Evolutionary conservation across 2,888 invertebrate species (phyloP), one percentile per base, ranked within the genome.

Genomic region (Microplitis manilae): DNA sequence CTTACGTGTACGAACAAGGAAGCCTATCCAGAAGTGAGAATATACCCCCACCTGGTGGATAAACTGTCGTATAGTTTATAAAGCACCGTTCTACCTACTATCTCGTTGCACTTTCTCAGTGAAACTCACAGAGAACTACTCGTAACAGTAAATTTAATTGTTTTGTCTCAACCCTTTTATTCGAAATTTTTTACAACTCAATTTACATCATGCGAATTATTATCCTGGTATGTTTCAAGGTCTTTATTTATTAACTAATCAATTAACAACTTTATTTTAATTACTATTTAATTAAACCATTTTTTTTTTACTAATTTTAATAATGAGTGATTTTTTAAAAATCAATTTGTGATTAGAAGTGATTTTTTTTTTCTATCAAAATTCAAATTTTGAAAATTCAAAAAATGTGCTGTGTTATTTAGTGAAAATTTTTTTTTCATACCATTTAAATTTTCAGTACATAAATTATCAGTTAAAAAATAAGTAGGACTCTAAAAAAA

Each of bases 21-120:
- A 62, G 62, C 20, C 62, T 62, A 62, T 62, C 20, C 62, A 17
- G 17, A 7, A 62, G 20, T 17, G 62, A 62, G 20, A 62, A 62
- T 15, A 15, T 15, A 7, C 15, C 64, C 71, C 59, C 69, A 76
- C 69, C 76, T 64, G 70, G 50, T 61, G 68, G 61, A 69, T 62
- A 73, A 71, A 73, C 73, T 76, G 74, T 71, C 78, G 72, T 86
- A 84, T 88, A 89, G 86, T 89, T 90, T 90, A 90, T 90, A 90
- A 90, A 90, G 89, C 88, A 88, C 85, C 86, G 88, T 83, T 83
- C 83, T 80, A 77, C 82, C 82, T 85, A 87, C 87, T 87, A 88
- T 85, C 88, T 86, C 81, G 83, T 86, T 90, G 87, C 90, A 90
- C 88, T 90, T 89, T 86, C 89, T 86, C 86, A 87, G 89, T 89